Base-by-base conservation (phyloP, 2,113 vertebrate genomes). In the Elachura formosa region DNA sequence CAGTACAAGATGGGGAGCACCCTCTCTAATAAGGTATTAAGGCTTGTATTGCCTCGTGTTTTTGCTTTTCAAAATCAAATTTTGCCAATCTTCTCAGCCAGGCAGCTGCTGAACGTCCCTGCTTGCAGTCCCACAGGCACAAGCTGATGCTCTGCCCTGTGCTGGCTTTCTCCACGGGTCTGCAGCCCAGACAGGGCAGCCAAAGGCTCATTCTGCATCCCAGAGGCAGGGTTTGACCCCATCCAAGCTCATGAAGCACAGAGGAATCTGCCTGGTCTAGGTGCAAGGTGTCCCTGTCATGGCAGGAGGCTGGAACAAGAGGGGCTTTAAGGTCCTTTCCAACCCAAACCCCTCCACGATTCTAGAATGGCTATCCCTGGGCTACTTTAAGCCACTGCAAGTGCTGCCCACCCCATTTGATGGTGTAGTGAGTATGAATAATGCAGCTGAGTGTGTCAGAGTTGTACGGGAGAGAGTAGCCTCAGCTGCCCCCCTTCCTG, bases 401-500 rank as follows among this genome's bases (percentile, higher is more conserved):
- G 66, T 68, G 66, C 93, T 92, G 38, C 64, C 83, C 64, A 43
- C 41, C 61, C 77, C 36, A 10, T 26, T 15, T n/a, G 62, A 40
- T 15, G 34, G 84, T 85, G 84, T 84, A 96, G 81, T 18, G 79
- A 92, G 86, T 16, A n/a, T 69, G 88, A 80, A 33, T 24, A 84
- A 78, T 93, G 74, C 63, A 84, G 94, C 75, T 59, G 92, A 52
- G 82, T 15, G 48, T 83, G 80, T 38, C 92, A 8, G 93, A 0
- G 15, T 56, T 31, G 61, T 26, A 13, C 0, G 7, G 5, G 3
- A 63, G 34, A 63, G 59, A 79, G 82, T 12, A 28, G 84, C 38
- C 95, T 83, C 95, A 96, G 96, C 94, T 97, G 96, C 3, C 14
- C 7, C 77, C 85, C 86, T 59, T 88, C 68, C 90, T 96, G 73